Conservation (phyloP, 2,797 vertebrate species). For the Tenualosa ilisha region DNA sequence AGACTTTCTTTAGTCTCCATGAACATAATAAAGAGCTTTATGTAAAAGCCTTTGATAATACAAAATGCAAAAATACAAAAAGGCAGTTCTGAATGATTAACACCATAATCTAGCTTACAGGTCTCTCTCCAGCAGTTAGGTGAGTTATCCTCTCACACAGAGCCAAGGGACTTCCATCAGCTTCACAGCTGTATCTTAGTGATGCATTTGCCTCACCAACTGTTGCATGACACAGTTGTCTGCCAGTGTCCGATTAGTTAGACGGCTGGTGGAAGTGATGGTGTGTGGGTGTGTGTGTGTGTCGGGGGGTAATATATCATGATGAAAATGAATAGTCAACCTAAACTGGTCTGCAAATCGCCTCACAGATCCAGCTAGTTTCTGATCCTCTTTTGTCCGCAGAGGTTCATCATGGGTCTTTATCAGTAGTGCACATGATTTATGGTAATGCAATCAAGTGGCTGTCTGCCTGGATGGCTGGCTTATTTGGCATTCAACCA, state of each 20-base stretch:
- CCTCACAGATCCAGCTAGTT: neutral
- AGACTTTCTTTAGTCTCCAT: neutral
- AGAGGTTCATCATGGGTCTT: constrained; percentile 38
- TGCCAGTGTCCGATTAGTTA: neutral
- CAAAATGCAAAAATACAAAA: constrained; percentile 43
- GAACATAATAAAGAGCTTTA: constrained; percentile 28
- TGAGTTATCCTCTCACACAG: neutral
- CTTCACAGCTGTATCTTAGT: neutral
- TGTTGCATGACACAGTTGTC: neutral
- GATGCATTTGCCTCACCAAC: neutral
- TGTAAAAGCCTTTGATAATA: constrained; percentile 47
- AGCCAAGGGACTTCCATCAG: neutral
- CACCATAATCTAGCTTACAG: constrained; percentile 26
- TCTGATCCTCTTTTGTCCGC: constrained; percentile 56
- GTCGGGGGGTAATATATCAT: neutral
- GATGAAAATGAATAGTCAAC: neutral
- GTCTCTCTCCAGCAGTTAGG: neutral
- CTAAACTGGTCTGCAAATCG: neutral
- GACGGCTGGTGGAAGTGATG: too few relatives aligned
- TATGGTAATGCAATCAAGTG: constrained; percentile 42
- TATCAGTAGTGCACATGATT: constrained; percentile 42
- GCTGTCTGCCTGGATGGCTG: constrained; percentile 29
- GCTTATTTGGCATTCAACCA: neutral
- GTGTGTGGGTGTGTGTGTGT: neutral
- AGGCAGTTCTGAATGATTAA: constrained; percentile 55